Evolutionary conservation across 35 echinoderm and acorn worm genomes (phyloP).

Genomic region (Nesometra sesokonis): DNA sequence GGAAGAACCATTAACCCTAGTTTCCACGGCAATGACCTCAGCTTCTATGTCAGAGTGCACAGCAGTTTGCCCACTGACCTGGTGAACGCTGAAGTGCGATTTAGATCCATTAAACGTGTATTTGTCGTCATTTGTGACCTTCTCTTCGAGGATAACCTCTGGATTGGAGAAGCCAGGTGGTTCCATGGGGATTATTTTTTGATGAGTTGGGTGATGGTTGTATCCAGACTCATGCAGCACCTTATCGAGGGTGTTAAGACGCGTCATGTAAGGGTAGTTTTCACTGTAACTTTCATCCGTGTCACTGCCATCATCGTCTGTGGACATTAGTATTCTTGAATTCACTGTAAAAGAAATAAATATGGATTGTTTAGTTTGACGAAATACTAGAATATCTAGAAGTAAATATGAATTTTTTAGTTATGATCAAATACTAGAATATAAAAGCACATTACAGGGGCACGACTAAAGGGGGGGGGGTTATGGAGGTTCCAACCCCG

Average conservation of each 20-base stretch:
- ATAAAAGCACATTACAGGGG: too few species aligned
- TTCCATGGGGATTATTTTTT: background rate
- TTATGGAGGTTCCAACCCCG: too few species aligned
- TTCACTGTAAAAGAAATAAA: background rate
- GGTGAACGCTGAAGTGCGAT: background rate
- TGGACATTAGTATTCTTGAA: slow-evolving; percentile 3
- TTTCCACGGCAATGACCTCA: slow-evolving; percentile 33
- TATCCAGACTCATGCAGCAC: background rate
- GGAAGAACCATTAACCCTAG: background rate
- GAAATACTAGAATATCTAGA: background rate
- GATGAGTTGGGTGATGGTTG: background rate
- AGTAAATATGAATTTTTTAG: background rate
- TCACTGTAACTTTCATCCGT: background rate
- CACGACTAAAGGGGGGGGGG: too few species aligned
- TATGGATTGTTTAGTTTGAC: background rate
- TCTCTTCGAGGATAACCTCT: background rate
- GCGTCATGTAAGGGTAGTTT: background rate
- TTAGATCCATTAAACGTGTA: background rate
- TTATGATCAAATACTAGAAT: background rate
- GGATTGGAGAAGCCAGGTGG: background rate
- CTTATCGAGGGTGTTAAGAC: background rate
- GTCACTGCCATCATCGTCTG: background rate
- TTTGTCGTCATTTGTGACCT: background rate
- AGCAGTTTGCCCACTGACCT: background rate
- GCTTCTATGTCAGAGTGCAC: slow-evolving; percentile 28